Evolutionary conservation across 2,113 vertebrate genomes (phyloP), one percentile per base, ranked within the genome.

Genomic region (Podocnemis expansa): DNA sequence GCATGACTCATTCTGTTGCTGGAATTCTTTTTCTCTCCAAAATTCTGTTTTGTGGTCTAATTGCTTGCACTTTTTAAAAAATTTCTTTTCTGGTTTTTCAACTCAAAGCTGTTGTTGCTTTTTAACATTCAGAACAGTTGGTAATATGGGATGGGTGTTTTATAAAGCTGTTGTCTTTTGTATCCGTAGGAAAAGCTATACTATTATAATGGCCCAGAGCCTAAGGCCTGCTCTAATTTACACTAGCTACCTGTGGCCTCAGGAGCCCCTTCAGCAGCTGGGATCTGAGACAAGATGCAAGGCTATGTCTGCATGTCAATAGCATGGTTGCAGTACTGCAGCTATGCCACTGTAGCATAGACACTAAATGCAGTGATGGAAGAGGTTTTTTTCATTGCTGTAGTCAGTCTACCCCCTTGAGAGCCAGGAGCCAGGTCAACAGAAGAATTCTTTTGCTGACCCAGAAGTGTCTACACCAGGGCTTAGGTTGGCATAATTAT

Each of bases 31-130:
- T 49, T 78, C 82, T 80, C 24, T 90, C 87, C 31, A 52, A 60
- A 93, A 94, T 86, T 86, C 78, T 89, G 84, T 58, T 58, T 94
- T 93, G 54, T 89, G 49, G 54, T 90, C 16, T 94, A 95, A 93
- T 84, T 90, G 38, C 73, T 87, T 83, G 67, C 11, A 54, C 34
- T 75, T 91, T 94, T 25, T 4, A 51, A 75, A 0, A 2, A 10
- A 63, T 6, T 19, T 55, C 60, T 85, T 54, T 73, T 12, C 27
- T 82, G 84, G 3, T 75, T 29, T 92, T 92, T 89, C 89, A 88
- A 88, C 88, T 31, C 3, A 82, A 88, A 94, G 19, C 52, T 24
- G 3, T 79, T 91, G 22, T 45, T 76, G 73, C 25, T 27, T 45
- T 76, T 76, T 76, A 45, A 76, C 41, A 73, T 89, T 91, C 80